Base-by-base conservation (phyloP, 2,113 vertebrate species). In the Oreotrochilus melanogaster region DNA sequence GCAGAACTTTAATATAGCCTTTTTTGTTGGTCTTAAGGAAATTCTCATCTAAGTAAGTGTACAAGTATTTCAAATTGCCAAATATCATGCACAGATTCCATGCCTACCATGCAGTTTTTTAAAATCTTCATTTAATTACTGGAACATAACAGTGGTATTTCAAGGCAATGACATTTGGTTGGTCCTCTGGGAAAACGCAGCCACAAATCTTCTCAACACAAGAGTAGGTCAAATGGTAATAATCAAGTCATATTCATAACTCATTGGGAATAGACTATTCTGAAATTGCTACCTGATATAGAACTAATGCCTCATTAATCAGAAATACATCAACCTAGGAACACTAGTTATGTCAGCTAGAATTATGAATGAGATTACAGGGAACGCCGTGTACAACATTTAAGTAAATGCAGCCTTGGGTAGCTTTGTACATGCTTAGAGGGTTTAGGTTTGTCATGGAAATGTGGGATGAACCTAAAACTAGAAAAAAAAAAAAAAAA, bases 281-380 rank as follows among this genome's bases (percentile, higher is more conserved):
- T 62, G n/a, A 96, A 96, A 97, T 94, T 95, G 91, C 85, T 95
- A 88, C 92, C 92, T 96, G 91, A 93, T 96, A 93, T n/a, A 92
- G 94, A 97, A 95, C 81, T 96, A 97, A 97, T 94, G 82, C 56
- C 95, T 96, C 95, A 92, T 96, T 97, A 94, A 97, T 96, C 92
- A 92, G 76, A 95, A 95, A 76, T 69, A 66, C 93, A 91, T 84
- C 95, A 96, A n/a, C 69, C 47, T n/a, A 53, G 39, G 87, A 86
- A 87, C 80, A 51, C 64, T n/a, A 88, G 86, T 71, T 69, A 39
- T 91, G 88, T 87, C 88, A 88, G 51, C 75, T 72, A 73, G 79
- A 94, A 94, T 96, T 90, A 93, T 86, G 91, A 58, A 80, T 45
- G 76, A 73, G 79, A 51, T 92, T 88, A 27, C 39, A 39, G 60